Evolutionary conservation across 2,888 invertebrate species (phyloP).

Genomic region (Lasioglossum marginatum): DNA sequence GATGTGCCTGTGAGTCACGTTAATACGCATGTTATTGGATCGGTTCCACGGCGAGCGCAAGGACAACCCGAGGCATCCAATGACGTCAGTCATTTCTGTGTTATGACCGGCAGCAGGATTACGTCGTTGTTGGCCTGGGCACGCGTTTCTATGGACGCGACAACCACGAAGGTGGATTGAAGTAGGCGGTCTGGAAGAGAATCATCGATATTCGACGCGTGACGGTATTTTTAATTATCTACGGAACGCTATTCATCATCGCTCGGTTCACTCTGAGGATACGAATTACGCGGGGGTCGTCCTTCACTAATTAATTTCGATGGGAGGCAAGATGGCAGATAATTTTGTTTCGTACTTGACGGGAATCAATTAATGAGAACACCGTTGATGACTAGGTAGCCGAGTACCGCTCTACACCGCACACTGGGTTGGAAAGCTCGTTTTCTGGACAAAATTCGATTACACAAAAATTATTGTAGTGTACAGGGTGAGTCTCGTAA

Average conservation of each 20-base stretch:
- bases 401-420: not conserved
- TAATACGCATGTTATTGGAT: conserved; percentile 22
- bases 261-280: conserved; percentile 24
- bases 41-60: conserved; percentile 26
- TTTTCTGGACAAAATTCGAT: not conserved
- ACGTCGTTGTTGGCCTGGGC: conserved; percentile 13
- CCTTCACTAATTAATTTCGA: conserved; percentile 63
- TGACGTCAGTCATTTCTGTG: conserved; percentile 72
- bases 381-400: not conserved
- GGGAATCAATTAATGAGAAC: conserved; percentile 46
- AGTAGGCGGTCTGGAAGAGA: conserved; percentile 8
- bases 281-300: conserved; percentile 40
- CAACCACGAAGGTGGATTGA: conserved; percentile 6
- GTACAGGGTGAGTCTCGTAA: no score
- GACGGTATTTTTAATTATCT: conserved; percentile 80
- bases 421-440: not conserved
- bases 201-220: conserved; percentile 77
- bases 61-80: conserved; percentile 62
- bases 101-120: conserved; percentile 57
- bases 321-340: conserved; percentile 28
- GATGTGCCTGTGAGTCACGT: not conserved
- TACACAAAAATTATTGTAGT: not conserved
- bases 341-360: conserved; percentile 58
- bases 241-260: conserved; percentile 64
- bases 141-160: conserved; percentile 52